phyloP scores from a whole-genome alignment of 2,888 invertebrate genomes.

The Chorisops tibialis region DNA sequence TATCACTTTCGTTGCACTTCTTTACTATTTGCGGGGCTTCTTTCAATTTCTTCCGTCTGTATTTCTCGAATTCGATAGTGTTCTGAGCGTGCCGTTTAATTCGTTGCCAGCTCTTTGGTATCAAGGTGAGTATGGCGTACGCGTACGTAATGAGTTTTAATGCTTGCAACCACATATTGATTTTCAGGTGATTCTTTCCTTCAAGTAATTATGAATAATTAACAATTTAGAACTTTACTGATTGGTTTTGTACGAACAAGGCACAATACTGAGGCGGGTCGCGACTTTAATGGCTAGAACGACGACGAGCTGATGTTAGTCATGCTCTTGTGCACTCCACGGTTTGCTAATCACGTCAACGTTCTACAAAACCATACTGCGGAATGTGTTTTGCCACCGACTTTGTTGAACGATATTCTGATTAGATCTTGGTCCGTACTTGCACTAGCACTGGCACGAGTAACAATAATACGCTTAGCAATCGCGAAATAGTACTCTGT shows the following conservation, averaged over 20 bases:
- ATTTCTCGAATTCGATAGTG: slow-evolving; percentile 43
- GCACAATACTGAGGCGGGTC: no score
- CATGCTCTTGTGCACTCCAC: slow-evolving; percentile 18
- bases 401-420: no score
- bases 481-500: no score
- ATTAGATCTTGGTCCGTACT: no score
- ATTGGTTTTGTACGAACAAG: no score
- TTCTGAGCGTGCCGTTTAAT: slow-evolving; percentile 43
- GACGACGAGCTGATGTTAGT: background rate
- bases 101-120: slow-evolving; percentile 44
- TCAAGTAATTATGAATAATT: no score
- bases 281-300: no score
- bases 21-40: slow-evolving; percentile 19
- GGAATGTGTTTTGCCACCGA: slow-evolving; percentile 13
- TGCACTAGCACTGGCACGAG: no score
- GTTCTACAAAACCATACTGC: slow-evolving; percentile 16
- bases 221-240: no score
- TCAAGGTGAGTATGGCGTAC: slow-evolving; percentile 45
- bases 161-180: slow-evolving; percentile 26
- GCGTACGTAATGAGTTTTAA: slow-evolving; percentile 41
- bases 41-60: slow-evolving; percentile 28
- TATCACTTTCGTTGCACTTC: no score
- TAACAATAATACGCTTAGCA: no score
- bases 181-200: no score
- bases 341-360: slow-evolving; percentile 22